A percentile compares a stretch with the other conserved stretches of the same genome.
These are phyloP conservation scores for Phocoena sinus DNA, from an alignment of 2,113 vertebrate species.

Conservation along the genomic window DNA sequence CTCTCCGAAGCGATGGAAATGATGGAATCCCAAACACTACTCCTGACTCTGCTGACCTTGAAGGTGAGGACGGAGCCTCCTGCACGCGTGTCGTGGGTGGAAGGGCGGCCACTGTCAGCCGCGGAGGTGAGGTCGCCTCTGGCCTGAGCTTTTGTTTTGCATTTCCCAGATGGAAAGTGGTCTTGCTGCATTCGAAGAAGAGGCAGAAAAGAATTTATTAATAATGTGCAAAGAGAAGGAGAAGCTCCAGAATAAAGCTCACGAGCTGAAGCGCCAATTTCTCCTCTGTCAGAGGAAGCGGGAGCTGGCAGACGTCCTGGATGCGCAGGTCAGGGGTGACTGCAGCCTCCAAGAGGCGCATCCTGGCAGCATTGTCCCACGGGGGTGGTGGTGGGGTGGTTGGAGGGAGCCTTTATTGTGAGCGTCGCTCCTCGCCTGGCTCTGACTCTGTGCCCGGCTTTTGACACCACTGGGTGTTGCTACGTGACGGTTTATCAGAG, in stretches of 20 bases:
- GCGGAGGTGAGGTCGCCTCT: accelerated
- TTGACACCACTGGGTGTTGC: background rate
- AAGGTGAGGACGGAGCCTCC: constrained; percentile 60
- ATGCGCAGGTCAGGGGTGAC: constrained; percentile 82
- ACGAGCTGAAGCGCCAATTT: constrained; percentile 74
- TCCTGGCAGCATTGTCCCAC: accelerated
- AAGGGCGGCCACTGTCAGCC: accelerated
- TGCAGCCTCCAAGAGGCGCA: accelerated
- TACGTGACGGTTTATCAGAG: background rate
- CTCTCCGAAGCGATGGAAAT: background rate
- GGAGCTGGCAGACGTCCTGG: constrained; percentile 75
- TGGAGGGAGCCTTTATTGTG: background rate
- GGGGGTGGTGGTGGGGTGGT: accelerated
- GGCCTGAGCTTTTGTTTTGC: background rate
- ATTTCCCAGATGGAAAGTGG: constrained; percentile 81
- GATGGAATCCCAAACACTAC: constrained; percentile 75
- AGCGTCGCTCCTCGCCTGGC: background rate
- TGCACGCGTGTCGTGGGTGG: accelerated
- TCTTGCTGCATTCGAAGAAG: constrained; percentile 76
- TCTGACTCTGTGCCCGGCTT: background rate
- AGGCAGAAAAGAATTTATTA: constrained; percentile 82
- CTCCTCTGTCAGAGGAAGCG: constrained; percentile 76
- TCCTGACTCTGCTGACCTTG: constrained; percentile 71
- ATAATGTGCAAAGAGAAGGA: constrained; percentile 78
- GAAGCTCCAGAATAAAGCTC: constrained; percentile 70